Evolutionary conservation across 2,113 vertebrate species (phyloP), one percentile per base, ranked within the genome.

Genomic region (Arvicanthis niloticus): DNA sequence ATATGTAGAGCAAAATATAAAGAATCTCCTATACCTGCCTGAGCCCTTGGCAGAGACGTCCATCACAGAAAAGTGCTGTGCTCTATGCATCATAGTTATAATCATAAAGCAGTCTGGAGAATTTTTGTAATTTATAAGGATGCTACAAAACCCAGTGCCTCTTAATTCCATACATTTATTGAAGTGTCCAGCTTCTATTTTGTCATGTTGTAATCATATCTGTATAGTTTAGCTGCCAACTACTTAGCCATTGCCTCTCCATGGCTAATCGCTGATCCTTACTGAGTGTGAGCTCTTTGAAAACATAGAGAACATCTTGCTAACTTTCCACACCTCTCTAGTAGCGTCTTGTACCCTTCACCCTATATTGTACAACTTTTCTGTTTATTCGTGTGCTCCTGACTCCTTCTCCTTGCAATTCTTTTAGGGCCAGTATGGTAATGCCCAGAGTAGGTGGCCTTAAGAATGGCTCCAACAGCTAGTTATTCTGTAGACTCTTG

Each of bases 1-100:
- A 62, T 94, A 60, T 70, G 26, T 24, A 91, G 73, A 67, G 37
- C 40, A 67, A 77, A n/a, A 88, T 70, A 60, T 26, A 90, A 75
- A 62, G 53, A 90, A 70, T 56, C 68, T 31, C 34, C 53, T 34
- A 62, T 68, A 31, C 48, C 78, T 97, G 91, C 31, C 72, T 34
- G 29, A 92, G 26, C 67, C 85, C 16, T 29, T 86, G 81, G 62
- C 58, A 94, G 91, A 95, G 92, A 95, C 72, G 13, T 40, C 34
- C 34, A 51, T 90, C 19, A 8, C 5, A 3, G 0, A 22, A n/a
- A 68, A 70, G 34, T 65, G 68, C 40, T 37, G 73, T 58, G 21
- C 0, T 88, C 56, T 40, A 19, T 22, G 62, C 48, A 19, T 4
- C 22, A 45, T 21, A 42, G 2, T 80, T 37, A 4, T 5, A 68